Percentiles rank a stretch among this genome's conserved stretches.
These are phyloP conservation scores for Anthoptus insignis DNA, from an alignment of 2,888 invertebrate species.

Conservation along the genomic window DNA sequence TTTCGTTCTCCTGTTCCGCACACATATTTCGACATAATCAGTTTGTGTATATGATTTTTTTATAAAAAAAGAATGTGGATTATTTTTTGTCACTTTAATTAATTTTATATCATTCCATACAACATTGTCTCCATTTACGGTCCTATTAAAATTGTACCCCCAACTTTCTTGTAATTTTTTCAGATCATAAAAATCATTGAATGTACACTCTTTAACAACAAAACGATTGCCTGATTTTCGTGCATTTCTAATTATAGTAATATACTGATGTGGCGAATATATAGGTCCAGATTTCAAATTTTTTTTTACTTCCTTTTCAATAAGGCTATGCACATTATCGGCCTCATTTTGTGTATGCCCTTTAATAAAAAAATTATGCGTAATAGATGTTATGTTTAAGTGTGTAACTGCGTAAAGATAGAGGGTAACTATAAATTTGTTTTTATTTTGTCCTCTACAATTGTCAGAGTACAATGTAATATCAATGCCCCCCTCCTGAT, in stretches of 20 bases:
- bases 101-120: conserved; percentile 32
- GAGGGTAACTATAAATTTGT: too few species aligned
- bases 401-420: too few species aligned
- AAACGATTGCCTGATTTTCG: conserved; percentile 49
- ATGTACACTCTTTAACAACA: conserved; percentile 41
- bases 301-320: conserved; percentile 9
- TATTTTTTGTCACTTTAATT: too few species aligned
- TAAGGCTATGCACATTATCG: conserved; percentile 5
- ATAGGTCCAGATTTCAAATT: background rate
- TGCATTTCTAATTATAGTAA: conserved; percentile 46
- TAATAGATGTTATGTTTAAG: too few species aligned
- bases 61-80: too few species aligned
- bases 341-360: conserved; percentile 11
- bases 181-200: conserved; percentile 46
- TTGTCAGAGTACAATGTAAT: too few species aligned
- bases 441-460: too few species aligned
- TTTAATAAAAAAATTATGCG: conserved; percentile 33
- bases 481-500: too few species aligned
- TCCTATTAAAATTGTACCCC: conserved; percentile 37
- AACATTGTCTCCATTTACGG: conserved; percentile 3
- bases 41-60: too few species aligned
- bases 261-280: conserved; percentile 8
- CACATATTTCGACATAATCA: too few species aligned
- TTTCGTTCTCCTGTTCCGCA: too few species aligned
- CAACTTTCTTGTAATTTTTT: conserved; percentile 42